Conservation (phyloP, 2,888 invertebrate species). For the Lamellibrachia satsuma region DNA sequence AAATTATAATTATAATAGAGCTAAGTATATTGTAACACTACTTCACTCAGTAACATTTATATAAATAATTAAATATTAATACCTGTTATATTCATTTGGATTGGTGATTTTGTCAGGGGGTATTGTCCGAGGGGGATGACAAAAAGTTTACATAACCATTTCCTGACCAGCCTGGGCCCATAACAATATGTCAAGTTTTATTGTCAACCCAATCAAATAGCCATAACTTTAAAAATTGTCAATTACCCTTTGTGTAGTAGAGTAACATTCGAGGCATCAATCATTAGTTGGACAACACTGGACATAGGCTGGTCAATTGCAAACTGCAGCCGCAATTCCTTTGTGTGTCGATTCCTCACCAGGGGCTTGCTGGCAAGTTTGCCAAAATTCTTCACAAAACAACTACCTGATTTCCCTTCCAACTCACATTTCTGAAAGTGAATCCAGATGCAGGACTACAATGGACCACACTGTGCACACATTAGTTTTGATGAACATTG, state of each 20-base stretch:
- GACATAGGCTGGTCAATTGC: background rate
- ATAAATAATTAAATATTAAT: too few species aligned
- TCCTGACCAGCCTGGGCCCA: background rate
- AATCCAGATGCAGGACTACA: background rate
- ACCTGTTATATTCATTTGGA: too few species aligned
- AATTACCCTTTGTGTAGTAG: background rate
- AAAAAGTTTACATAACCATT: too few species aligned
- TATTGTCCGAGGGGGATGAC: too few species aligned
- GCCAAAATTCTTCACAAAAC: background rate
- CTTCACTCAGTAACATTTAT: too few species aligned
- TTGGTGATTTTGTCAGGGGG: too few species aligned
- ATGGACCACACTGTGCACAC: background rate
- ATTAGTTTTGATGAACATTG: background rate
- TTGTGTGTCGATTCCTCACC: background rate
- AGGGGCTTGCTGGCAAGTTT: background rate
- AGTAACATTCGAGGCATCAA: background rate
- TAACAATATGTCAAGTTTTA: background rate
- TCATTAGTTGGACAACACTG: background rate
- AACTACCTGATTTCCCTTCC: background rate
- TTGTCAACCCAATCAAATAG: background rate
- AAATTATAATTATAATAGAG: too few species aligned
- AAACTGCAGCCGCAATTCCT: background rate
- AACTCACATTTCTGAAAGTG: slow-evolving; percentile 11
- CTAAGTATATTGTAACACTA: too few species aligned
- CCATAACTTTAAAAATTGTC: background rate